Conservation (phyloP, 1,140 invertebrate species). For the Sycobia sp. region DNA sequence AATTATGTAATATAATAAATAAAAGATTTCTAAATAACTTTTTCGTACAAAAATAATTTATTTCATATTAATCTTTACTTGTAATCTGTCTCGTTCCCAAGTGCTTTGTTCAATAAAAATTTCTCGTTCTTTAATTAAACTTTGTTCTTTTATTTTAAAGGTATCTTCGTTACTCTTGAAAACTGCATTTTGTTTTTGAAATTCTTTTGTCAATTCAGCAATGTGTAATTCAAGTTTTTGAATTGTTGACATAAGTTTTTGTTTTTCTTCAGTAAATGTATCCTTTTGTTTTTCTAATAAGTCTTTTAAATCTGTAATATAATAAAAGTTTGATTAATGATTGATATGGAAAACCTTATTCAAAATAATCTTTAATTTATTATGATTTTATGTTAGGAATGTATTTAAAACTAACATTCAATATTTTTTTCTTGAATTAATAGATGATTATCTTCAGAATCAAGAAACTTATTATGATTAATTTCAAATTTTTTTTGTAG, state of each 20-base stretch:
- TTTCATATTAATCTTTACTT: slow-evolving; percentile 37
- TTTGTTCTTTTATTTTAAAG: slow-evolving; percentile 44
- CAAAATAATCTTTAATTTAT: neutral
- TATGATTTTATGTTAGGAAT: neutral
- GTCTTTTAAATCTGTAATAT: slow-evolving; percentile 45
- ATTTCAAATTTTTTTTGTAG: slow-evolving; percentile 45
- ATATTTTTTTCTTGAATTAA: slow-evolving; percentile 48
- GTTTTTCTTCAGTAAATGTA: slow-evolving; percentile 42
- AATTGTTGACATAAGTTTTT: slow-evolving; percentile 45
- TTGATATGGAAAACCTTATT: no score
- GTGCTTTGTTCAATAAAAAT: slow-evolving; percentile 51
- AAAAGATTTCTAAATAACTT: neutral
- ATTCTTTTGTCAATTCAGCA: slow-evolving; percentile 42
- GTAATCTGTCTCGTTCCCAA: slow-evolving; percentile 52
- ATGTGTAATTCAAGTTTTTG: slow-evolving; percentile 45
- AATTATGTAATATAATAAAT: neutral
- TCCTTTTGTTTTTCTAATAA: slow-evolving; percentile 47
- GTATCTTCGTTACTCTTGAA: slow-evolving; percentile 46
- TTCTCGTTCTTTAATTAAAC: slow-evolving; percentile 49
- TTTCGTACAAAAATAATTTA: neutral
- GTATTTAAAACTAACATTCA: slow-evolving; percentile 42
- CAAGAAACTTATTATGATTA: slow-evolving; percentile 40
- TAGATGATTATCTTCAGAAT: slow-evolving; percentile 42
- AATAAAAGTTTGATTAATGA: neutral
- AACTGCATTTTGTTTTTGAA: slow-evolving; percentile 45